Conservation (phyloP, 1,140 invertebrate species). For the Drosophila parabipectinata region DNA sequence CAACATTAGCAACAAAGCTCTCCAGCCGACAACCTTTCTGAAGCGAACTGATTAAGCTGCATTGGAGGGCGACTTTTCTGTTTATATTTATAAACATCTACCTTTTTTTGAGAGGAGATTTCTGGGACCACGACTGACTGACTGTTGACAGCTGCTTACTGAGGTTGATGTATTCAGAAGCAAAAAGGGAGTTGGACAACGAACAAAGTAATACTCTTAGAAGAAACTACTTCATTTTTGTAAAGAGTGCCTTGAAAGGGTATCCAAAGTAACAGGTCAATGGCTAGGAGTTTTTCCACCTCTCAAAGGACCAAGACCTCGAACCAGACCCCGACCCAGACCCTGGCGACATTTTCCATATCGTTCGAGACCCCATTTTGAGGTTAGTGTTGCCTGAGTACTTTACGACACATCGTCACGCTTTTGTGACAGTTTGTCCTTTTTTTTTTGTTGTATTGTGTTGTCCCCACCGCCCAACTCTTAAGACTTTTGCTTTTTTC, state of each 20-base stretch:
- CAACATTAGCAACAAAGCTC: conserved; percentile 52
- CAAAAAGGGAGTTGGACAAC: conserved; percentile 19
- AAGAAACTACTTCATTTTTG: background rate
- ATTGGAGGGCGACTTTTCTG: conserved; percentile 49
- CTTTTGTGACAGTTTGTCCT: conserved; percentile 83
- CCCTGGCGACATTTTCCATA: conserved; percentile 39
- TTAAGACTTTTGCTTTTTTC: conserved; percentile 62
- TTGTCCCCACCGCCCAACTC: conserved; percentile 27
- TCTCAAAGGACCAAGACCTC: background rate
- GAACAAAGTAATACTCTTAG: conserved; percentile 11
- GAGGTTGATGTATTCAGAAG: conserved; percentile 56
- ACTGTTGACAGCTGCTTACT: conserved; percentile 37
- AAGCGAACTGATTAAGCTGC: conserved; percentile 75
- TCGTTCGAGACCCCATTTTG: conserved; percentile 51
- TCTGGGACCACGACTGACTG: conserved; percentile 30
- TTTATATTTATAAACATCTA: conserved; percentile 28
- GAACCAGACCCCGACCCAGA: background rate
- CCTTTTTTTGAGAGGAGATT: conserved; percentile 6
- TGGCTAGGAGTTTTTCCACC: background rate
- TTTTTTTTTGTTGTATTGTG: conserved; percentile 42
- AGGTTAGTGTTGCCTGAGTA: conserved; percentile 61
- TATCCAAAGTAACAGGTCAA: background rate
- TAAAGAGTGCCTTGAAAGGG: background rate
- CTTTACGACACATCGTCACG: conserved; percentile 83
- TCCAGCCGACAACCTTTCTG: conserved; percentile 62